Conservation (phyloP, 2,888 invertebrate genomes). For the Agrotis ipsilon region DNA sequence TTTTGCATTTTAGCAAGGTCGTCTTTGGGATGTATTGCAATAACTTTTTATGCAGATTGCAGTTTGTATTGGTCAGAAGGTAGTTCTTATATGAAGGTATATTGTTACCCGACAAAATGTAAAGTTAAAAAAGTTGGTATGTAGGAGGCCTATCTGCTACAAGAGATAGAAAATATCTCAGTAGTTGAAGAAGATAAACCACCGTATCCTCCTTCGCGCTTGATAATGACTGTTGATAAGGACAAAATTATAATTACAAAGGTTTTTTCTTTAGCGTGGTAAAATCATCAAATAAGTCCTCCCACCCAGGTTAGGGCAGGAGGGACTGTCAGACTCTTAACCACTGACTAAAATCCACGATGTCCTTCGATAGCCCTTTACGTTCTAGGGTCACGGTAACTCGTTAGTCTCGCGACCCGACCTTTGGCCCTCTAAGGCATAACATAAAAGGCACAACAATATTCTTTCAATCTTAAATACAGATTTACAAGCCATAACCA, state of each 20-base stretch:
- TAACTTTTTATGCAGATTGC: not conserved
- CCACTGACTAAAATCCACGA: too few relatives aligned
- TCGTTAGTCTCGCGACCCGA: too few relatives aligned
- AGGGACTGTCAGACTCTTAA: too few relatives aligned
- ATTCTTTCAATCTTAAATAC: not conserved
- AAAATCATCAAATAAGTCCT: too few relatives aligned
- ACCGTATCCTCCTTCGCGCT: not conserved
- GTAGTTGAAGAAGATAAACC: not conserved
- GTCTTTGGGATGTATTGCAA: not conserved
- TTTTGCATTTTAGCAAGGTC: conserved; percentile 10
- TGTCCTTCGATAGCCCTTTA: too few relatives aligned
- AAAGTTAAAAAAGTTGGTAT: too few relatives aligned
- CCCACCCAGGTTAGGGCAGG: too few relatives aligned
- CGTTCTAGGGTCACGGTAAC: too few relatives aligned
- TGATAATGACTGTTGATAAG: not conserved
- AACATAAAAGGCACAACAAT: not conserved
- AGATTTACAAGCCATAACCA: not conserved
- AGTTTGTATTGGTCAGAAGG: not conserved
- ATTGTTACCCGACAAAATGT: not conserved
- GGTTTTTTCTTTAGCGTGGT: too few relatives aligned
- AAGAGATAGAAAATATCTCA: not conserved
- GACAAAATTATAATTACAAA: not conserved
- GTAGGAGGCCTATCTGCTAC: not conserved
- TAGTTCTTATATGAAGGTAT: not conserved
- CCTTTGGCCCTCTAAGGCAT: too few relatives aligned